Percentiles rank a stretch among this genome's conserved stretches.
phyloP scores from a whole-genome alignment of 2,113 vertebrate species.

The Agelaius phoeniceus region DNA sequence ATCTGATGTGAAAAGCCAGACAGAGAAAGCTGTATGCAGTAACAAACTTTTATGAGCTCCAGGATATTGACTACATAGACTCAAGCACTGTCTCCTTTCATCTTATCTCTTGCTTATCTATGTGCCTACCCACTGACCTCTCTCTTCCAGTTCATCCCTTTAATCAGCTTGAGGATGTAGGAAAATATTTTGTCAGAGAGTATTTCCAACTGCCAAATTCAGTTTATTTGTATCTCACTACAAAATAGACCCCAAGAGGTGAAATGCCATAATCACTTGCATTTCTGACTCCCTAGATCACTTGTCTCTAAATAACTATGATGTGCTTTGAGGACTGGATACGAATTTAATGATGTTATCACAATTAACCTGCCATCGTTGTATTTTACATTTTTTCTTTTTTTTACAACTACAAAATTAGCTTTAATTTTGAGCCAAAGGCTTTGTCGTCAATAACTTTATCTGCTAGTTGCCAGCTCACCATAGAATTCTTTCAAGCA shows the following conservation, averaged over 20 bases:
- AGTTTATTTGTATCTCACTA: slow-evolving; percentile 49
- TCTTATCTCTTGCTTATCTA: slow-evolving; percentile 33
- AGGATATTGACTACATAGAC: background rate
- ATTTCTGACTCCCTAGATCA: slow-evolving; percentile 48
- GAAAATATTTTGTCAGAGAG: slow-evolving; percentile 43
- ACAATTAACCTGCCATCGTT: slow-evolving; percentile 52
- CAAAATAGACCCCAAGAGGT: slow-evolving; percentile 48
- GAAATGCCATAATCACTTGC: slow-evolving; percentile 43
- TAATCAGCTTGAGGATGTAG: slow-evolving; percentile 50
- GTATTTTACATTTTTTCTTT: background rate
- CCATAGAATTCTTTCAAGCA: slow-evolving; percentile 6
- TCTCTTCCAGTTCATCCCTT: slow-evolving; percentile 15
- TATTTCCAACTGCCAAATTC: slow-evolving; percentile 55
- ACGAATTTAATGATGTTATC: slow-evolving; percentile 46
- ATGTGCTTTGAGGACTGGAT: slow-evolving; percentile 47
- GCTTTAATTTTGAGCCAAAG: slow-evolving; percentile 8
- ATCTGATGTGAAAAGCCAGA: slow-evolving; percentile 14
- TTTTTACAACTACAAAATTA: background rate
- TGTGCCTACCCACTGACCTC: slow-evolving; percentile 36
- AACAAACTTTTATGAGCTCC: slow-evolving; percentile 25
- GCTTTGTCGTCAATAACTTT: slow-evolving; percentile 39
- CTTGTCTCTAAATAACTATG: slow-evolving; percentile 36
- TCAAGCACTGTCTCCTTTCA: slow-evolving; percentile 29
- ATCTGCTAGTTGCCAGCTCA: slow-evolving; percentile 16
- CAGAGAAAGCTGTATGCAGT: background rate